Percentiles rank a stretch among this genome's conserved stretches.
Conservation (phyloP, 2,888 invertebrate species). For the Adelphocoris suturalis region DNA sequence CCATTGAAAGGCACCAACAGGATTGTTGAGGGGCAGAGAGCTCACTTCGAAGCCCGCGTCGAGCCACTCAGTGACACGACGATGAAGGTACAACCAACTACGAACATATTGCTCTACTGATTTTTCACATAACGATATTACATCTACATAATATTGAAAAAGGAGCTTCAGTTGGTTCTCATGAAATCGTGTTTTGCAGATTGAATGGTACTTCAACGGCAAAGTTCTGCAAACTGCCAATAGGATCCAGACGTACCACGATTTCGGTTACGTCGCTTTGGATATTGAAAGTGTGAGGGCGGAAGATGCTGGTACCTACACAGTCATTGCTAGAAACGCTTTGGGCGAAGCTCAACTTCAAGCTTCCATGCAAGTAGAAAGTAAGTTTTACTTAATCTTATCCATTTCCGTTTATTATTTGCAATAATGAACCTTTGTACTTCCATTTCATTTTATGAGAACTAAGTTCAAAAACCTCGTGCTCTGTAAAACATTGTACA, state of each 20-base stretch:
- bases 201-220: constrained; percentile 99
- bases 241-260: constrained; percentile 95
- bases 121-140: not conserved
- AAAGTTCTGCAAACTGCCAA: constrained; percentile 92
- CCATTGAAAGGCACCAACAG: constrained; percentile 95
- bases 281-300: constrained; percentile 95
- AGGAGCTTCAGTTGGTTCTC: not conserved
- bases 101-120: not conserved
- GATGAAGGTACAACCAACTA: constrained; percentile 81
- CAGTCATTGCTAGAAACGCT: constrained; percentile 94
- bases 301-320: constrained; percentile 95
- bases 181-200: constrained; percentile 77
- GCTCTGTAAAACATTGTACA: too few relatives aligned
- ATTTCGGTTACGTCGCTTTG: constrained; percentile 97
- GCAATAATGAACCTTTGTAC: too few relatives aligned
- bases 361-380: constrained; percentile 92
- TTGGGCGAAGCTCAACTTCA: constrained; percentile 92
- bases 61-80: constrained; percentile 96
- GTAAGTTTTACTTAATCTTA: constrained; percentile 81
- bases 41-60: constrained; percentile 96
- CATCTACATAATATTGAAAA: too few relatives aligned
- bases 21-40: constrained; percentile 94
- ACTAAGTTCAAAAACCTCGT: constrained; percentile 15
- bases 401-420: not conserved
- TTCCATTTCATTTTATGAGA: not conserved